Base-by-base conservation (phyloP, 2,888 invertebrate species). In the Anoncus sp. region DNA sequence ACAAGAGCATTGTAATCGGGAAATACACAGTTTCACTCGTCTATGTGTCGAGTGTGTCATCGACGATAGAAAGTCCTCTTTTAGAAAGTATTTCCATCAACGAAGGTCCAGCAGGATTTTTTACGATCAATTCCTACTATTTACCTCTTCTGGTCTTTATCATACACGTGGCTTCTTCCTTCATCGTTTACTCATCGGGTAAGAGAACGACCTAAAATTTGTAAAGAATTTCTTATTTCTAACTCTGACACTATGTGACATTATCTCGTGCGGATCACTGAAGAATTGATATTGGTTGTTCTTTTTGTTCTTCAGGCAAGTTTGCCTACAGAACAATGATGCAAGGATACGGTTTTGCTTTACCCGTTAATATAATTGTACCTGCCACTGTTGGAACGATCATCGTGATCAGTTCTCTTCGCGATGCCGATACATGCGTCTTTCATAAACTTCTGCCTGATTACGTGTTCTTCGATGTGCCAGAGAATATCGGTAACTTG, bases 271-370 rank as follows among this genome's bases (percentile, higher is more conserved):
- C n/a, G n/a, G n/a, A 4, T 24, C 22, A 2, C 10, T 10, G 12
- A 38, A 2, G 38, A 9, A 38, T 45, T n/a, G n/a, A 51, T 31
- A 35, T 16, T 12, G 9, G n/a, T 3, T 45, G 14, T 45, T 60
- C 31, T 16, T 62, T 18, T 35, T 53, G 6, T 10, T 40, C 3
- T 16, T 73, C 89, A 92, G 93, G 95, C 4, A 98, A 97, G 92
- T 96, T 97, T 83, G 96, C 97, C 0, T 97, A 97, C 92, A 97
- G 96, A 92, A 96, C 97, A 80, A 94, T 96, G 89, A 97, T 98
- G 88, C 98, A 98, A 90, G 94, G 95, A 67, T 95, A 97, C 89
- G 96, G 97, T 84, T 98, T 96, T 85, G 96, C 98, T 0, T 93
- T 98, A 78, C 97, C 98, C 0, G 92, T 98, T 47, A 95, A 93